phyloP scores from a whole-genome alignment of 2,888 invertebrate genomes.

The Acanthosepion esculentum region DNA sequence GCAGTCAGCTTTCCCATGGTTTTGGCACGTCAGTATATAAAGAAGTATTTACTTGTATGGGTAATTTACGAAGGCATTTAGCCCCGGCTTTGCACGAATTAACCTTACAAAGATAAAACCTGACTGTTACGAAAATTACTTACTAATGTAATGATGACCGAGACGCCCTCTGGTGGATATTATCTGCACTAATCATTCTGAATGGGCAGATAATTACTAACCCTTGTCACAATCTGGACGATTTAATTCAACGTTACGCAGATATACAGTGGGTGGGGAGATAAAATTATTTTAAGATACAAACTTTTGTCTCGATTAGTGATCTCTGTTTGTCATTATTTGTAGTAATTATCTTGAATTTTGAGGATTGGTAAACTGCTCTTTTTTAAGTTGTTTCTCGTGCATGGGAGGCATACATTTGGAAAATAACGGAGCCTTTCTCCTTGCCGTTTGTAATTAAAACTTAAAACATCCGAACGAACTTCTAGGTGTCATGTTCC shows the following conservation, averaged over 20 bases:
- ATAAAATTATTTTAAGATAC: background rate
- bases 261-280: background rate
- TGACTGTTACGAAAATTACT: background rate
- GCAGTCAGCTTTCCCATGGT: too few species aligned
- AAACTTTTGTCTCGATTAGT: background rate
- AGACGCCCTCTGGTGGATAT: slow-evolving; percentile 2
- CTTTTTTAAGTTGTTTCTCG: background rate
- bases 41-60: background rate
- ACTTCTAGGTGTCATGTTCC: too few species aligned
- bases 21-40: too few species aligned
- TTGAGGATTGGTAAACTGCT: background rate
- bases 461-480: too few species aligned
- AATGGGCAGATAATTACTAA: slow-evolving; percentile 4
- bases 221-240: background rate
- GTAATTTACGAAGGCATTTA: background rate
- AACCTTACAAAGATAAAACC: background rate
- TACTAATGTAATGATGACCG: background rate
- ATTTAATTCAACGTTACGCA: slow-evolving; percentile 33
- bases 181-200: slow-evolving; percentile 2
- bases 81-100: background rate
- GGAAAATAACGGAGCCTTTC: background rate
- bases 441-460: background rate
- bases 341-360: background rate
- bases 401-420: background rate
- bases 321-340: background rate